Evolutionary conservation across 2,888 invertebrate genomes (phyloP).

Genomic region (Ophion ventricosus): DNA sequence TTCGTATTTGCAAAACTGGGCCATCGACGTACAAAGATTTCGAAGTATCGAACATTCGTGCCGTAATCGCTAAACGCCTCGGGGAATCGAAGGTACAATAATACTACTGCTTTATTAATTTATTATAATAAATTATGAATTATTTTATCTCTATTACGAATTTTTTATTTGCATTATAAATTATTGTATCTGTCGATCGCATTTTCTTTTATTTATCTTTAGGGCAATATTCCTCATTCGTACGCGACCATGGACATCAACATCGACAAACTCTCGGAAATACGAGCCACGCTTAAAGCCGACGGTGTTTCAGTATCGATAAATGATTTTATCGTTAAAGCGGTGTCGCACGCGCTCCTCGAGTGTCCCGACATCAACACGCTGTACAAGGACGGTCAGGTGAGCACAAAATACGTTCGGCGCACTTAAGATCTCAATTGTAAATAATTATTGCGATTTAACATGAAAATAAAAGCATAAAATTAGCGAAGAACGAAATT

Average conservation of each 20-base stretch:
- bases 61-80: constrained; percentile 87
- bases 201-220: constrained; percentile 72
- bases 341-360: constrained; percentile 86
- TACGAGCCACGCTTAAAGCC: constrained; percentile 84
- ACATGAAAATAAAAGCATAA: not conserved
- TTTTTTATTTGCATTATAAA: not conserved
- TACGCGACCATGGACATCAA: constrained; percentile 86
- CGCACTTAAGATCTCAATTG: not conserved
- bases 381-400: constrained; percentile 83
- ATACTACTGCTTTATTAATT: not conserved
- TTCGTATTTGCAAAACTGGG: constrained; percentile 69
- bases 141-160: not conserved
- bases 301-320: constrained; percentile 86
- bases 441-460: not conserved
- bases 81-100: constrained; percentile 86
- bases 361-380: constrained; percentile 84
- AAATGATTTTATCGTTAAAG: constrained; percentile 88
- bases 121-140: not conserved
- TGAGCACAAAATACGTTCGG: constrained; percentile 67
- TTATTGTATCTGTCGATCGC: not conserved
- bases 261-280: constrained; percentile 84
- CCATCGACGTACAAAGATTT: constrained; percentile 84
- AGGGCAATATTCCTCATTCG: constrained; percentile 87
- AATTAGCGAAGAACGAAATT: not conserved
- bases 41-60: constrained; percentile 86